These are phyloP conservation scores for Agelas oroides DNA, from an alignment of 37 sponge, comb jelly and placozoan species.

Conservation along the genomic window DNA sequence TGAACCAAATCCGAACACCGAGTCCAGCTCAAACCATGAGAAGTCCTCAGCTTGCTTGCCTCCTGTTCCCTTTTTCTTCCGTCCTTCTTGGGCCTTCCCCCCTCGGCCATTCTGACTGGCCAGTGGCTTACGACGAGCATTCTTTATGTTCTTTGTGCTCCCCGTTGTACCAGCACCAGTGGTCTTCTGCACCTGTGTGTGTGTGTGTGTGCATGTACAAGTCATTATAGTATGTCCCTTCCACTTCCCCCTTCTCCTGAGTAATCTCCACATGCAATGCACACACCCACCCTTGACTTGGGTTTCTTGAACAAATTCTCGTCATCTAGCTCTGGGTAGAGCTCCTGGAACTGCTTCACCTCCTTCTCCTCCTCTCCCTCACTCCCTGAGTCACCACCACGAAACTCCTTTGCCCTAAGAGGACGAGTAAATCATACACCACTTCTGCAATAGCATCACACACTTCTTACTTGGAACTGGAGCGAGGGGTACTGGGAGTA, in stretches of 20 bases:
- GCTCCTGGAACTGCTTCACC: background rate
- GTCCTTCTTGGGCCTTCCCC: background rate
- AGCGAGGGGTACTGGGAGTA: background rate
- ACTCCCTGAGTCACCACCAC: background rate
- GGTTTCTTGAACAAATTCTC: slow-evolving; percentile 55
- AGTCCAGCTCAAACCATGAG: slow-evolving; percentile 86
- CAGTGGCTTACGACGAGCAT: background rate
- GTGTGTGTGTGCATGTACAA: background rate
- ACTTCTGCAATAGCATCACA: background rate
- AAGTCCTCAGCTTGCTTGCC: slow-evolving; percentile 15
- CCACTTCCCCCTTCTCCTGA: too few relatives aligned
- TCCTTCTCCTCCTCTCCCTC: slow-evolving; percentile 4
- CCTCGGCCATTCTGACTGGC: background rate
- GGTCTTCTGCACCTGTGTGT: background rate
- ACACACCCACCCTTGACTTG: slow-evolving; percentile 1
- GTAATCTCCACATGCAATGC: background rate
- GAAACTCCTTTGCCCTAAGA: slow-evolving; percentile 9
- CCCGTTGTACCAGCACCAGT: background rate
- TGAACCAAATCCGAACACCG: slow-evolving; percentile 71
- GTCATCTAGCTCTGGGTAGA: slow-evolving; percentile 23
- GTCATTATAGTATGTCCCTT: too few relatives aligned
- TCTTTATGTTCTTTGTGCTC: background rate
- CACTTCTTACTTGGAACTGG: background rate
- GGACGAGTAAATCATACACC: background rate
- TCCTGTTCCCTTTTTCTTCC: background rate